These are phyloP conservation scores for Drosophila kohkoa DNA, from an alignment of 1,140 invertebrate genomes.

Conservation along the genomic window DNA sequence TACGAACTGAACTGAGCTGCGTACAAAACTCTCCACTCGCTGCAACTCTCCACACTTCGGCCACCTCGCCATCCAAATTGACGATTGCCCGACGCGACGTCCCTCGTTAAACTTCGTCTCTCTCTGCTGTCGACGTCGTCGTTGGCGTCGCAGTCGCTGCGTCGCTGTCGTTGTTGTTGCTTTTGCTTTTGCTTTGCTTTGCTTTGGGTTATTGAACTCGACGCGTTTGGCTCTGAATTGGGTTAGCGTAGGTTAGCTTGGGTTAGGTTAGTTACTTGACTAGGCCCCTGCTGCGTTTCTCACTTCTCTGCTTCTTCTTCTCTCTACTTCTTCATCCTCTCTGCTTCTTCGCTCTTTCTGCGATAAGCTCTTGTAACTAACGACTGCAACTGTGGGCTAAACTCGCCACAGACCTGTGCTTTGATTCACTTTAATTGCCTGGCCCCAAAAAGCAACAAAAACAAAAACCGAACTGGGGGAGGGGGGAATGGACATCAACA, in stretches of 20 bases:
- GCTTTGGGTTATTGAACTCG: conserved; percentile 68
- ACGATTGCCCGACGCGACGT: conserved; percentile 27
- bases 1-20: background rate
- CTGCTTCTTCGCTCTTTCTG: conserved; percentile 31
- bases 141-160: conserved; percentile 6
- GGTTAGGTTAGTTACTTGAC: conserved; percentile 66
- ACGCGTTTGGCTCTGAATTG: conserved; percentile 59
- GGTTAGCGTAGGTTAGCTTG: conserved; percentile 72
- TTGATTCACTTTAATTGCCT: conserved; percentile 69
- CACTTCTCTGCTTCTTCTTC: background rate
- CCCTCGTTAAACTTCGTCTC: conserved; percentile 12
- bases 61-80: conserved; percentile 18
- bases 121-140: background rate
- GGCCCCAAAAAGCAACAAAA: conserved; percentile 1
- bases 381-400: conserved; percentile 33
- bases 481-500: background rate
- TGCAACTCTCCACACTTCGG: background rate
- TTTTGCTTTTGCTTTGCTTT: conserved; percentile 14
- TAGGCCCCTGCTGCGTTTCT: conserved; percentile 30
- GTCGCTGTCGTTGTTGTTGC: conserved; percentile 17
- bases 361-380: conserved; percentile 72
- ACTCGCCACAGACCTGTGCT: conserved; percentile 18
- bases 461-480: background rate
- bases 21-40: background rate
- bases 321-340: conserved; percentile 10